Conservation (phyloP, 2,113 vertebrate species). For the Neotragus moschatus region DNA sequence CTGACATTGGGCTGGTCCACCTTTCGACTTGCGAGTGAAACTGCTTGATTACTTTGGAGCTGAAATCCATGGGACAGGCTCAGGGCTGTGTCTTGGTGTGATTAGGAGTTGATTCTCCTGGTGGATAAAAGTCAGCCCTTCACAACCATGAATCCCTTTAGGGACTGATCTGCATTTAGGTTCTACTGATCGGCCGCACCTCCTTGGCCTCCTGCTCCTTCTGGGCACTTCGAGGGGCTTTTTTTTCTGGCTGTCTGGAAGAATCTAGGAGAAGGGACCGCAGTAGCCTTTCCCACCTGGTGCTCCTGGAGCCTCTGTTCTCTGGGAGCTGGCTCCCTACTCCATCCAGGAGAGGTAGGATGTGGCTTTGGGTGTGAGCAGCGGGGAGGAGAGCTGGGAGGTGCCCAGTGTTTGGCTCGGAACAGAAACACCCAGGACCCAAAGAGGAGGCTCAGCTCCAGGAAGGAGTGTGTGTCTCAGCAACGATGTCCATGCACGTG, state of each 20-base stretch:
- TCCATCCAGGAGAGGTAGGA: not conserved
- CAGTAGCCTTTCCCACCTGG: not conserved
- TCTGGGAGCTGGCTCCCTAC: not conserved
- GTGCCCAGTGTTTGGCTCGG: not conserved
- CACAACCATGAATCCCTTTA: accelerated
- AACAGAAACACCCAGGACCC: not conserved
- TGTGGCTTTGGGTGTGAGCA: not conserved
- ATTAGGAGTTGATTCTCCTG: not conserved
- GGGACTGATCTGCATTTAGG: not conserved
- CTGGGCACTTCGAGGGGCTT: accelerated
- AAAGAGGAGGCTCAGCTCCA: not conserved
- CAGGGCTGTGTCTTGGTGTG: not conserved
- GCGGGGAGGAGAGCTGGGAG: accelerated
- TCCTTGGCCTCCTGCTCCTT: not conserved
- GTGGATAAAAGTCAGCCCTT: not conserved
- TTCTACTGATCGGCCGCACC: not conserved
- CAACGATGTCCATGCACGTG: accelerated
- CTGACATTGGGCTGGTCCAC: accelerated
- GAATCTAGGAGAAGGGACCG: not conserved
- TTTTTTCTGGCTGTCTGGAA: not conserved
- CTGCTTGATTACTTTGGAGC: not conserved
- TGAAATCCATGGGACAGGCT: not conserved
- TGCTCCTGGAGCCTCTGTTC: accelerated
- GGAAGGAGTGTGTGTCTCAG: accelerated
- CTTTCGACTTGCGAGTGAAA: not conserved